A percentile compares a stretch with the other conserved stretches of the same genome.
Evolutionary conservation across 2,113 vertebrate genomes (phyloP).

Genomic region (Numida meleagris): DNA sequence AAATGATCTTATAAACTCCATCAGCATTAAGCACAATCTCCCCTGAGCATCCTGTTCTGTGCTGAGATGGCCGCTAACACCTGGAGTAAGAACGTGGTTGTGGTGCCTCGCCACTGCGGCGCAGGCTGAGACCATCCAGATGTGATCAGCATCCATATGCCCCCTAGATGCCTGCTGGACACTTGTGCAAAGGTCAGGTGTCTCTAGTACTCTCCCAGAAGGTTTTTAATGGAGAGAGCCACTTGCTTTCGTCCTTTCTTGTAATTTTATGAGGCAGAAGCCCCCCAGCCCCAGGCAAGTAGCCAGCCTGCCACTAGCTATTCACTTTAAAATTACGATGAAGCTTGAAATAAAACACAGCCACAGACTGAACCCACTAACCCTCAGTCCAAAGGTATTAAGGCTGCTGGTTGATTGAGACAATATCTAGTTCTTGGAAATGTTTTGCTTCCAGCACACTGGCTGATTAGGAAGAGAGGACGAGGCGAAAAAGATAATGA

Average conservation of each 20-base stretch:
- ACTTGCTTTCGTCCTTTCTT: slow-evolving; percentile 51
- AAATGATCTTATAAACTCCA: background rate
- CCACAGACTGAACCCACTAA: slow-evolving; percentile 3
- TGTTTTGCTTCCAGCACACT: slow-evolving; percentile 66
- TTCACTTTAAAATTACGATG: slow-evolving; percentile 59
- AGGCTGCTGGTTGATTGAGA: slow-evolving; percentile 34
- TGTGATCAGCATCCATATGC: background rate
- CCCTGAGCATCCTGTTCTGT: background rate
- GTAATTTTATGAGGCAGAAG: slow-evolving; percentile 72
- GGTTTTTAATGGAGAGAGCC: slow-evolving; percentile 59
- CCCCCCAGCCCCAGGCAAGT: slow-evolving; percentile 38
- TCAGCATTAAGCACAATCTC: background rate
- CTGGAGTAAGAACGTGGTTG: background rate
- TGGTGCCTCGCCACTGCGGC: rapidly evolving
- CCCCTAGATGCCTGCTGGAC: slow-evolving; percentile 12
- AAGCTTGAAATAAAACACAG: slow-evolving; percentile 66
- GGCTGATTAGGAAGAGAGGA: slow-evolving; percentile 56
- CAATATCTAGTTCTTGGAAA: slow-evolving; percentile 73
- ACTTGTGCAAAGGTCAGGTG: slow-evolving; percentile 48
- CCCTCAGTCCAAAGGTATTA: slow-evolving; percentile 64
- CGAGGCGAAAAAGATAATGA: slow-evolving; percentile 50
- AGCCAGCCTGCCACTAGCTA: slow-evolving; percentile 57
- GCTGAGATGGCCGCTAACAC: background rate
- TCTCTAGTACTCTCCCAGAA: slow-evolving; percentile 44
- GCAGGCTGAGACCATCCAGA: background rate